A percentile compares a stretch with the other conserved stretches of the same genome.
Evolutionary conservation across 2,797 vertebrate genomes (phyloP).

Genomic region (Alauda arvensis): DNA sequence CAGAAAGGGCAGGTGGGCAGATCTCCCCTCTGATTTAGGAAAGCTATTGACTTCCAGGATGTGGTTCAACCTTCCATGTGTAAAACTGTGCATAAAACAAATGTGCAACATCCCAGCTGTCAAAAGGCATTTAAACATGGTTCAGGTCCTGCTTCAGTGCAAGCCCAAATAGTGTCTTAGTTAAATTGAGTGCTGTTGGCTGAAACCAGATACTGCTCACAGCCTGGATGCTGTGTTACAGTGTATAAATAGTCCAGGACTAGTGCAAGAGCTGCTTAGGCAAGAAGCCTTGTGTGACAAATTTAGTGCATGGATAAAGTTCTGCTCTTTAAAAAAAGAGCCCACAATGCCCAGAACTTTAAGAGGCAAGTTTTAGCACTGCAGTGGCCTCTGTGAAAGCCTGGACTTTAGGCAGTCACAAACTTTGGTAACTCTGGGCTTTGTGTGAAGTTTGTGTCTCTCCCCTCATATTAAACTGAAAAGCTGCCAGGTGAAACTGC

Average conservation of each 20-base stretch:
- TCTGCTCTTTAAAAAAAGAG: not conserved
- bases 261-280: not conserved
- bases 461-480: not conserved
- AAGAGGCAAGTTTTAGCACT: not conserved
- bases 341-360: not conserved
- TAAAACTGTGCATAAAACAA: not conserved
- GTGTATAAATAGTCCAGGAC: not conserved
- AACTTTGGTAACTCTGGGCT: not conserved
- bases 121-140: not conserved
- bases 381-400: not conserved
- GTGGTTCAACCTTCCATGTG: not conserved
- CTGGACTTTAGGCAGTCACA: not conserved
- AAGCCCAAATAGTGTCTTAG: not conserved
- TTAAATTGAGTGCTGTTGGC: not conserved
- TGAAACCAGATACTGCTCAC: not conserved
- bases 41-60: not conserved
- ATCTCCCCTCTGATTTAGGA: not conserved
- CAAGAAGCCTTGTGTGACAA: not conserved
- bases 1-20: not conserved
- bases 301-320: not conserved
- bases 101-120: not conserved
- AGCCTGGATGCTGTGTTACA: not conserved
- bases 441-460: not conserved
- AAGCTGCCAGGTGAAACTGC: not conserved
- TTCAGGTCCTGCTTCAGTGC: not conserved